Percentiles rank a stretch among this genome's conserved stretches.
phyloP scores from a whole-genome alignment of 2,797 vertebrate species.

The Crenichthys baileyi region DNA sequence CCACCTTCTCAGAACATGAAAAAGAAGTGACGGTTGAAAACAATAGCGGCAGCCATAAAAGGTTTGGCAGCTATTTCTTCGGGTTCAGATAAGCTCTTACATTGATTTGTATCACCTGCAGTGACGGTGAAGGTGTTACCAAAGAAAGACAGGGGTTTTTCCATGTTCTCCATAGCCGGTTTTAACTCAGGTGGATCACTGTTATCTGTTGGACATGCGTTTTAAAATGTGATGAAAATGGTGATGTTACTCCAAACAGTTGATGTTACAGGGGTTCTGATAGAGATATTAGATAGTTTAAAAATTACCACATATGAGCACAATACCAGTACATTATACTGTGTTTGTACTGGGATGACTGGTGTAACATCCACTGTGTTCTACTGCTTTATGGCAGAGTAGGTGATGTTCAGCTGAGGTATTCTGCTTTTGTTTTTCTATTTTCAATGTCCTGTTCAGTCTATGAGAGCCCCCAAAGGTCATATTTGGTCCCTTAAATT shows the following conservation, averaged over 20 bases:
- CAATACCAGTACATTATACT: too few species aligned
- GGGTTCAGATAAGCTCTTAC: conserved; percentile 1
- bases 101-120: neutral
- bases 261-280: neutral
- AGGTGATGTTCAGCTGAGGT: too few species aligned
- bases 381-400: too few species aligned
- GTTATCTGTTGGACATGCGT: neutral
- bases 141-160: conserved; percentile 18
- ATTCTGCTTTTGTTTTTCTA: too few species aligned
- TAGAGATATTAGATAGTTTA: neutral
- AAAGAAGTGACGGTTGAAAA: neutral
- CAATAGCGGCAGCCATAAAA: neutral
- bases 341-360: too few species aligned
- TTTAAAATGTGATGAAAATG: neutral
- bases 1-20: conserved; percentile 9
- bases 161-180: neutral
- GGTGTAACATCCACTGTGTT: too few species aligned
- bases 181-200: neutral
- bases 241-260: neutral
- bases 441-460: too few species aligned
- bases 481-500: too few species aligned
- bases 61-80: neutral
- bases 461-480: too few species aligned
- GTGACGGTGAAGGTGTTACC: neutral
- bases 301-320: neutral